phyloP scores from a whole-genome alignment of 2,797 vertebrate genomes.

The Chrosomus eos region DNA sequence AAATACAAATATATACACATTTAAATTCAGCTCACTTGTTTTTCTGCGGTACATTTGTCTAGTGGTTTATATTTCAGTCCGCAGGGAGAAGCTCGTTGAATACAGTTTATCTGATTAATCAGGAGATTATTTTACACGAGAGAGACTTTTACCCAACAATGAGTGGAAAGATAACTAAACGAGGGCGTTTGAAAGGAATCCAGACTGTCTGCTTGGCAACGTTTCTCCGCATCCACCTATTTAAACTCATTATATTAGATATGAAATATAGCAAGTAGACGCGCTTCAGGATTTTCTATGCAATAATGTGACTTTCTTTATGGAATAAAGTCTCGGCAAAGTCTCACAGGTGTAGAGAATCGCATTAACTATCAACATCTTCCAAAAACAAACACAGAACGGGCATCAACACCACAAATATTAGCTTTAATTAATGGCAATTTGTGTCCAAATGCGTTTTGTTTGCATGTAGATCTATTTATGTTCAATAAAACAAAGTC shows the following conservation, averaged over 20 bases:
- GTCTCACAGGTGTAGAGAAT: not conserved
- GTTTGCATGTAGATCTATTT: not conserved
- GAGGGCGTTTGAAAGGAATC: conserved; percentile 13
- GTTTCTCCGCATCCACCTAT: not conserved
- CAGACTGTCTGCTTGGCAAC: conserved; percentile 14
- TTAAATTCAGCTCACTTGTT: not conserved
- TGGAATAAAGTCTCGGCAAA: no score
- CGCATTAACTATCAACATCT: no score
- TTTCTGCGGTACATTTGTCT: no score
- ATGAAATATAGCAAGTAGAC: not conserved
- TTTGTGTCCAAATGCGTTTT: no score
- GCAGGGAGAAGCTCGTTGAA: conserved; percentile 10
- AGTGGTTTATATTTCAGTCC: not conserved
- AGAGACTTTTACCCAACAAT: conserved; percentile 44
- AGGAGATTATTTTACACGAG: conserved; percentile 45
- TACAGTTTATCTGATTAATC: conserved; percentile 16
- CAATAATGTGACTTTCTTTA: no score
- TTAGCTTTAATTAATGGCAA: not conserved
- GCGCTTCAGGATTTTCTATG: no score
- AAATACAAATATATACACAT: not conserved
- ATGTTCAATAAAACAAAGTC: not conserved
- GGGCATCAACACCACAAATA: no score
- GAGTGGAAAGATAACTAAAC: conserved; percentile 13
- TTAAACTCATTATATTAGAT: not conserved
- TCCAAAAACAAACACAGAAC: no score